These are phyloP conservation scores for Graptemys geographica DNA, from an alignment of 2,797 vertebrate species.

Conservation along the genomic window DNA sequence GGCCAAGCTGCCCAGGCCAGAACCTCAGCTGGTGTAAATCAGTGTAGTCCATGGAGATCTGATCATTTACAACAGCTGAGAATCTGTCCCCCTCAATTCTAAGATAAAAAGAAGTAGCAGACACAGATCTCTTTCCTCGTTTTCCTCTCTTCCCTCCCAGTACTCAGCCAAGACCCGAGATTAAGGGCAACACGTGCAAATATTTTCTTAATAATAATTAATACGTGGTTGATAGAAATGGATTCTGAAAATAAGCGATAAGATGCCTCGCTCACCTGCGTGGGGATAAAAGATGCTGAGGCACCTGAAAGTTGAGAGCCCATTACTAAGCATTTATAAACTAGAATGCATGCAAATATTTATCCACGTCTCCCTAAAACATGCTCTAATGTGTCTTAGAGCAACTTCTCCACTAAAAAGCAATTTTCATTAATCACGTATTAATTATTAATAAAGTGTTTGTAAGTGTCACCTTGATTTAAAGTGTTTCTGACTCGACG, in stretches of 20 bases:
- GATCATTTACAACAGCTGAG: background rate
- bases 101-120: background rate
- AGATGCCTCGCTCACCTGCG: constrained; percentile 54
- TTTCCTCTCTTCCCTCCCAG: background rate
- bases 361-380: constrained; percentile 72
- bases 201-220: constrained; percentile 77
- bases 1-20: background rate
- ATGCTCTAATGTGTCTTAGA: constrained; percentile 45
- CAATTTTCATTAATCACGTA: constrained; percentile 77
- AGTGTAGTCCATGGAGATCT: background rate
- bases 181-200: constrained; percentile 62
- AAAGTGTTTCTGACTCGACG: constrained; percentile 60
- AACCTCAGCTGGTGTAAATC: background rate
- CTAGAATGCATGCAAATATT: constrained; percentile 74
- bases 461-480: constrained; percentile 70
- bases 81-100: background rate
- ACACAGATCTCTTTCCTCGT: background rate
- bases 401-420: constrained; percentile 73
- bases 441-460: constrained; percentile 79
- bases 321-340: constrained; percentile 74
- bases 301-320: constrained; percentile 76
- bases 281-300: constrained; percentile 59
- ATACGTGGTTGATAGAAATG: constrained; percentile 72
- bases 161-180: constrained; percentile 38
- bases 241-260: constrained; percentile 71